phyloP scores from a whole-genome alignment of 2,888 invertebrate genomes.

The Stramonita haemastoma region DNA sequence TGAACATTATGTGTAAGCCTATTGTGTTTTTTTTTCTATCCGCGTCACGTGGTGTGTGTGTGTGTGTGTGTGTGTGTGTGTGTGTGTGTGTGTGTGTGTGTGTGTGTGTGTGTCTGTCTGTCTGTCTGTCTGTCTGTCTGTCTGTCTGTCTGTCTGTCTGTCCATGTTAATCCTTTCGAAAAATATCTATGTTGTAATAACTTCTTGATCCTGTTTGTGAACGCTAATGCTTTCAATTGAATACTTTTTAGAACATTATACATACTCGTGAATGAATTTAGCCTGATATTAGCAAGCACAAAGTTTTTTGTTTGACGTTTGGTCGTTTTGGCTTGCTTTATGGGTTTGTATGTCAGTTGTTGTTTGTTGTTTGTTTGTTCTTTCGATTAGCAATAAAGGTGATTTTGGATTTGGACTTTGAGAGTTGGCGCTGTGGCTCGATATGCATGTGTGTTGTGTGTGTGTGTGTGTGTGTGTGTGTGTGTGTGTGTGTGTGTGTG shows the following conservation, averaged over 20 bases:
- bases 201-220: too few relatives aligned
- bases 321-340: background rate
- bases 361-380: background rate
- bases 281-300: too few relatives aligned
- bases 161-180: too few relatives aligned
- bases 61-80: conserved; percentile 21
- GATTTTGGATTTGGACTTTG: background rate
- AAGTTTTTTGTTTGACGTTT: background rate
- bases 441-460: background rate
- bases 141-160: too few relatives aligned
- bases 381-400: background rate
- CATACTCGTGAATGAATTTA: too few relatives aligned
- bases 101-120: background rate
- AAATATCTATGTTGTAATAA: too few relatives aligned
- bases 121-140: background rate
- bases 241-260: too few relatives aligned
- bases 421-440: background rate
- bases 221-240: too few relatives aligned
- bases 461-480: conserved; percentile 3
- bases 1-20: too few relatives aligned
- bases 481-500: background rate
- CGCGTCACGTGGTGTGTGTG: background rate
- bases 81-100: conserved; percentile 17
- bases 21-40: too few relatives aligned
- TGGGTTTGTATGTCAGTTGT: background rate